Evolutionary conservation across 2,888 invertebrate species (phyloP).

Genomic region (Osmoderma eremita): DNA sequence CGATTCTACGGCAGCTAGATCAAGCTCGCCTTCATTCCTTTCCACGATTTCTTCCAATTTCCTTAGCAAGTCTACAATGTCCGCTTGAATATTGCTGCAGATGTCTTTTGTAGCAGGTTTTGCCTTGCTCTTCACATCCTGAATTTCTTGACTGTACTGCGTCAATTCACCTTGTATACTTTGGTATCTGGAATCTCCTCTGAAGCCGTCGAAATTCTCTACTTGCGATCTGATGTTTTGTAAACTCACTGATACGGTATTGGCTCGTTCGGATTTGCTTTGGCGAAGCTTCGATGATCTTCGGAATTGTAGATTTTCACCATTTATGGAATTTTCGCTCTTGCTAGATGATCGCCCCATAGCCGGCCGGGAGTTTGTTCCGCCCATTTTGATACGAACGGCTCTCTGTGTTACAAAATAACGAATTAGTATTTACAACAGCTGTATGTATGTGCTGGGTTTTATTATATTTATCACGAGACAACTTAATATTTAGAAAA

Average conservation of each 20-base stretch:
- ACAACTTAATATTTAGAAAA: not conserved
- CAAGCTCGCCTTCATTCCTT: slow-evolving; percentile 47
- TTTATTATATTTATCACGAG: too few relatives aligned
- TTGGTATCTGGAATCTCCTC: slow-evolving; percentile 42
- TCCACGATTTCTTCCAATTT: slow-evolving; percentile 44
- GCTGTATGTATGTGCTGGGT: too few relatives aligned
- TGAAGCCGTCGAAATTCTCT: slow-evolving; percentile 42
- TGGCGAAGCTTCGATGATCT: slow-evolving; percentile 15
- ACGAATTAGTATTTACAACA: too few relatives aligned
- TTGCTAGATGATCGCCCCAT: slow-evolving; percentile 4
- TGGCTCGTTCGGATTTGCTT: slow-evolving; percentile 28
- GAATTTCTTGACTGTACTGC: slow-evolving; percentile 39
- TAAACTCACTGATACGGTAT: slow-evolving; percentile 25
- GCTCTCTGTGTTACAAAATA: not conserved
- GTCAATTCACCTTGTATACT: slow-evolving; percentile 44
- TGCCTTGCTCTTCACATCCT: slow-evolving; percentile 39
- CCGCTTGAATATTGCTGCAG: slow-evolving; percentile 42
- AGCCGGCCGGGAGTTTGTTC: slow-evolving; percentile 11
- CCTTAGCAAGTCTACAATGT: slow-evolving; percentile 43
- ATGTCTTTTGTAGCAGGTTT: slow-evolving; percentile 39
- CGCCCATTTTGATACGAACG: slow-evolving; percentile 10
- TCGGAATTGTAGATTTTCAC: slow-evolving; percentile 1
- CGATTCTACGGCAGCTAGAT: slow-evolving; percentile 52
- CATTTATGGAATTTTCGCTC: not conserved
- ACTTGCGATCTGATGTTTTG: slow-evolving; percentile 39